Evolutionary conservation across 2,113 vertebrate species (phyloP).

Genomic region (Atractosteus spatula): DNA sequence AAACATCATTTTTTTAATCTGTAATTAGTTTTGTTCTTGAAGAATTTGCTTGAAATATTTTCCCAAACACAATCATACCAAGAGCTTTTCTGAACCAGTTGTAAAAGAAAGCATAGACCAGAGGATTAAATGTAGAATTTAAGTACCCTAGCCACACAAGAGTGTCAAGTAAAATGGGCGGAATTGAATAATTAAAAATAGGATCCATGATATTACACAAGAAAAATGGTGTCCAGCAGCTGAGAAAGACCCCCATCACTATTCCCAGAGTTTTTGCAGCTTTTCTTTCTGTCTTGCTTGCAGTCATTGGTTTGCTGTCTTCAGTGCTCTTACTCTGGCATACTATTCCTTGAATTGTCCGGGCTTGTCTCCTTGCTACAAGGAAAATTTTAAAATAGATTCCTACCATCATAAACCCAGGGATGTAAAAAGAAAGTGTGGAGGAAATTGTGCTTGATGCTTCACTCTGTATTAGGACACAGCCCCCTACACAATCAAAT

Average conservation of each 20-base stretch:
- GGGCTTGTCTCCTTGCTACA: not conserved
- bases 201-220: conserved; percentile 1
- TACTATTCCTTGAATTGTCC: not conserved
- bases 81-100: conserved; percentile 4
- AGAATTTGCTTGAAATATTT: not conserved
- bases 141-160: conserved; percentile 6
- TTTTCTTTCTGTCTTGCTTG: conserved; percentile 2
- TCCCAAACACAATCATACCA: not conserved
- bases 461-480: not conserved
- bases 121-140: conserved; percentile 13
- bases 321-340: not conserved
- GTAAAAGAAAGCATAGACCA: conserved; percentile 13
- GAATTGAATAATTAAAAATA: conserved; percentile 2
- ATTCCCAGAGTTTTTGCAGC: conserved; percentile 10
- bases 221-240: conserved; percentile 12
- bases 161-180: not conserved
- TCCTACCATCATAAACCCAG: not conserved
- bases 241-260: conserved; percentile 13
- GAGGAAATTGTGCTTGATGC: conserved; percentile 5
- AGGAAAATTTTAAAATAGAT: conserved; percentile 7
- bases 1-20: not conserved
- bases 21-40: not conserved
- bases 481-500: conserved; percentile 1
- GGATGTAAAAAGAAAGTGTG: not conserved
- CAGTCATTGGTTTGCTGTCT: not conserved